Base-by-base conservation (phyloP, 23 tunicate genomes). In the Clavelina lepadiformis region DNA sequence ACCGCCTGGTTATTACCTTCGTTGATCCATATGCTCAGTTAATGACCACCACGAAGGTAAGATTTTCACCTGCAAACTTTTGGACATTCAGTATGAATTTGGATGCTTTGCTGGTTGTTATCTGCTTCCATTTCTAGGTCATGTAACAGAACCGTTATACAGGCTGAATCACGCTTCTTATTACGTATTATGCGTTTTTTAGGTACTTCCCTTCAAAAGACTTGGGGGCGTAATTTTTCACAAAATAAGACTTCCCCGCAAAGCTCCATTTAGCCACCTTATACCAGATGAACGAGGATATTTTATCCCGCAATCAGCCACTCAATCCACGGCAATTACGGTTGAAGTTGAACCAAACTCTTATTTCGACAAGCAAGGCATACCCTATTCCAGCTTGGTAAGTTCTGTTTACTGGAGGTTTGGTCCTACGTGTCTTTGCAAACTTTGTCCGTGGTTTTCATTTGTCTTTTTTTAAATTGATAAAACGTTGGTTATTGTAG, bases 1-100 rank as follows among this genome's bases (percentile, higher is more conserved):
- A 68, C 19, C 32, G 91, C 74, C 81, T 82, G 28, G 81, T 82
- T 7, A 61, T 82, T 22, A 82, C 91, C 0, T 82, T 82, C 61
- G 73, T 74, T 31, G 91, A 82, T 33, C 64, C 63, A 28, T 32
- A n/a, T 47, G 63, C 61, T 26, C 29, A 46, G 5, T 46, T 67
- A 25, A 61, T 74, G 81, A 82, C 81, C 1, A 74, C 81, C 2
- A 82, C 91, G 0, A 82, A 82, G 71, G 91, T 82, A 34, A 27
- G 24, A 3, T 19, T 7, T 26, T 0, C 13, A 23, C 41, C 41
- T 18, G 19, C n/a, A n/a, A n/a, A n/a, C n/a, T n/a, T n/a, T 15
- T 21, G 23, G 0, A 21, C 0, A 21, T 22, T 55, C 13, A 0
- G 28, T 0, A 0, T n/a, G 20, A 19, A 0, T 46, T 46, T 55